Evolutionary conservation across 2,888 invertebrate species (phyloP).

Genomic region (Iselma pallidipennis): DNA sequence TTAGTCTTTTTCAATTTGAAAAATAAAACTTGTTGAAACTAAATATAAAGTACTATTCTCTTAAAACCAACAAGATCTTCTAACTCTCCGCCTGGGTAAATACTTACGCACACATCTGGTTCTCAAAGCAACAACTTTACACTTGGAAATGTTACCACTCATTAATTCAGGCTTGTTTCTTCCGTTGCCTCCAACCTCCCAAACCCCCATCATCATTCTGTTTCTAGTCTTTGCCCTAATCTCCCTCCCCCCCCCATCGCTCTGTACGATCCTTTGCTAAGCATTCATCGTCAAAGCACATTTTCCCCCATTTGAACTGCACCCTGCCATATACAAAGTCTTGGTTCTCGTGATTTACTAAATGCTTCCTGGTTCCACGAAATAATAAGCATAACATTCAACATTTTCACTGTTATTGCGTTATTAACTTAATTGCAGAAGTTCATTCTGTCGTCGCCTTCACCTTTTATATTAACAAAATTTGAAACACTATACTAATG

Average conservation of each 20-base stretch:
- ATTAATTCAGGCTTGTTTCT: conserved; percentile 48
- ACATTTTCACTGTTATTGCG: conserved; percentile 22
- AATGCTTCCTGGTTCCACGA: conserved; percentile 33
- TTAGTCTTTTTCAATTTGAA: conserved; percentile 30
- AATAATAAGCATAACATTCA: conserved; percentile 26
- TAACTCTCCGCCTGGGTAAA: conserved; percentile 43
- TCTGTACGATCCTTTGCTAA: conserved; percentile 14
- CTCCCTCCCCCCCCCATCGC: not conserved
- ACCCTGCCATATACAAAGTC: conserved; percentile 33
- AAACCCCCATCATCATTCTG: conserved; percentile 6
- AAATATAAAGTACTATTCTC: conserved; percentile 42
- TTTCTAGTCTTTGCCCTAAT: conserved; percentile 4
- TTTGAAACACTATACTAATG: conserved; percentile 2
- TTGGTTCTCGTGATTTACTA: conserved; percentile 37
- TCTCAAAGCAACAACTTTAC: conserved; percentile 47
- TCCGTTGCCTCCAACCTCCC: conserved; percentile 16
- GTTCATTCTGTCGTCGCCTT: conserved; percentile 15
- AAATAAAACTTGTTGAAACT: conserved; percentile 32
- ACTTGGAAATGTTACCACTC: conserved; percentile 49
- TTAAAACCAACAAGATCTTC: conserved; percentile 41
- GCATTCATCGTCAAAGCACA: conserved; percentile 37
- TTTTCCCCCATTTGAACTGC: conserved; percentile 39
- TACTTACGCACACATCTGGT: conserved; percentile 47
- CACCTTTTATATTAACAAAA: conserved; percentile 14
- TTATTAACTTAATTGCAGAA: conserved; percentile 25